These are phyloP conservation scores for Eutolmus rufibarbis DNA, from an alignment of 2,888 invertebrate genomes.

Conservation along the genomic window DNA sequence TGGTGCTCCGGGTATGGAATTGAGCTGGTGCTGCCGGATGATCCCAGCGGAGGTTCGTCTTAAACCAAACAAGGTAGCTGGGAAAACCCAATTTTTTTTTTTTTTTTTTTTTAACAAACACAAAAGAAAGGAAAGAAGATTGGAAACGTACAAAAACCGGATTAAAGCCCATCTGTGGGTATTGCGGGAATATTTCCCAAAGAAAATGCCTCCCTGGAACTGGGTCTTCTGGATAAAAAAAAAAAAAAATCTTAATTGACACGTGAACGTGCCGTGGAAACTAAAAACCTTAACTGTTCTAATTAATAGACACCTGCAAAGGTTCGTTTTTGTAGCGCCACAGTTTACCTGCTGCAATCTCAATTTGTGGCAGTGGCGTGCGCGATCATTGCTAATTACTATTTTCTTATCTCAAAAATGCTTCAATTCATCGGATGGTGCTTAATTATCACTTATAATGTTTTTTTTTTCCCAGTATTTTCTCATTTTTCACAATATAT, in stretches of 20 bases:
- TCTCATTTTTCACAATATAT: not conserved
- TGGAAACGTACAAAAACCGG: not conserved
- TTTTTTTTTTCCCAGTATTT: not conserved
- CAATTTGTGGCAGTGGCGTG: not conserved
- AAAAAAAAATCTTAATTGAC: conserved; percentile 15
- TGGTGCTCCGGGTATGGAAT: not conserved
- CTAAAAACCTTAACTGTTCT: not conserved
- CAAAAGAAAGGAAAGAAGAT: not conserved
- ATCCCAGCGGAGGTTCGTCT: conserved; percentile 3
- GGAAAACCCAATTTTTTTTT: not conserved
- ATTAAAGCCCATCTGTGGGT: not conserved
- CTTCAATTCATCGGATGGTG: not conserved
- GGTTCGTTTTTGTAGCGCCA: not conserved
- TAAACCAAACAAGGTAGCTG: conserved; percentile 3
- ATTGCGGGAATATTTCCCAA: not conserved
- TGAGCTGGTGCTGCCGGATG: not conserved
- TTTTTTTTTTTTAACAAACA: not conserved
- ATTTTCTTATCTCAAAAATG: not conserved
- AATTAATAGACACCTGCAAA: conserved; percentile 23
- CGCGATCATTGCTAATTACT: not conserved
- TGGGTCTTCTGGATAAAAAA: not conserved
- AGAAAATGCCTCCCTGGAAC: not conserved
- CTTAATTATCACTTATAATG: not conserved
- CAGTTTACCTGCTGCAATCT: not conserved
- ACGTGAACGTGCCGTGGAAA: conserved; percentile 3